phyloP scores from a whole-genome alignment of 2,797 vertebrate genomes.

The Eospalax fontanierii region DNA sequence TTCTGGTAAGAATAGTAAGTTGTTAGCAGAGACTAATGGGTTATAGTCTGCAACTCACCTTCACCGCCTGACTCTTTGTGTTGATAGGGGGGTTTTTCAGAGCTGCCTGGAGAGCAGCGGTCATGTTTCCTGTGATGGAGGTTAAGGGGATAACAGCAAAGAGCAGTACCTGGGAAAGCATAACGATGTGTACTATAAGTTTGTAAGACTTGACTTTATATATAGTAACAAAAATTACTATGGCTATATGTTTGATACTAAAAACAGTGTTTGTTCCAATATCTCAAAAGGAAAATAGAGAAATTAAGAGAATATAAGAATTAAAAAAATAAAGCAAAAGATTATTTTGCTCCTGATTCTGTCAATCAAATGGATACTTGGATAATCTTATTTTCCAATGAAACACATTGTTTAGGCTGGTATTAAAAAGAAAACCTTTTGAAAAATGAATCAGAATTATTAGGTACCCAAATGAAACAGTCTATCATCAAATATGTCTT shows the following conservation, averaged over 20 bases:
- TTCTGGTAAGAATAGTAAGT: background rate
- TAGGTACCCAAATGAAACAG: constrained; percentile 19
- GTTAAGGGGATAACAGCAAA: constrained; percentile 91
- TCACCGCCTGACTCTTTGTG: constrained; percentile 98
- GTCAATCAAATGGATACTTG: background rate
- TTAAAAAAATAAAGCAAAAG: constrained; percentile 23
- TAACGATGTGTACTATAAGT: background rate
- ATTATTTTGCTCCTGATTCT: background rate
- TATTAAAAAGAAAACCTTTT: constrained; percentile 29
- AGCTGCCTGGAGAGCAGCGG: constrained; percentile 96
- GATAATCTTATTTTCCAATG: constrained; percentile 1
- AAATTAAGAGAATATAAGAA: constrained; percentile 1
- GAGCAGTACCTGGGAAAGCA: background rate
- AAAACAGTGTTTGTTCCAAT: constrained; percentile 15
- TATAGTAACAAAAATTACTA: background rate
- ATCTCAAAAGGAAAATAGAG: constrained; percentile 36
- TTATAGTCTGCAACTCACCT: constrained; percentile 90
- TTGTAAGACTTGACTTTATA: constrained; percentile 36
- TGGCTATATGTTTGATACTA: background rate
- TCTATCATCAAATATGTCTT: background rate
- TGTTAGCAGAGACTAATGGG: background rate
- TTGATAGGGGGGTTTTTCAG: constrained; percentile 99
- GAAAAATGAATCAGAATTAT: constrained; percentile 38
- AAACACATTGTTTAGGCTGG: background rate
- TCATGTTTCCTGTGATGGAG: constrained; percentile 94